Percentiles rank a stretch among this genome's conserved stretches.
phyloP scores from a whole-genome alignment of 2,797 vertebrate species.

The Fistularia tabacaria region DNA sequence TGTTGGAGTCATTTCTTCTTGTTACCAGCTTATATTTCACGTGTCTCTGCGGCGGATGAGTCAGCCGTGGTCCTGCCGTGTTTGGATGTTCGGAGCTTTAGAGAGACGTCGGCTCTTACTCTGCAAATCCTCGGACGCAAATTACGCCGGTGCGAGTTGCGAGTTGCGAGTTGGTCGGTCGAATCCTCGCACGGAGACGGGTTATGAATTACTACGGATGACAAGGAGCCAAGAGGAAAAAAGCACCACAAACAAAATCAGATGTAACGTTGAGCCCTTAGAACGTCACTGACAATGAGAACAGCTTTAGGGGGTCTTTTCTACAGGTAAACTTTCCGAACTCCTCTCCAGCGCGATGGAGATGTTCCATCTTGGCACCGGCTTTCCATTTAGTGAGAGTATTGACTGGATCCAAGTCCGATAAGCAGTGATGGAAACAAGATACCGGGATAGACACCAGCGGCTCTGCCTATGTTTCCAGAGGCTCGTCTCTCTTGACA shows the following conservation, averaged over 20 bases:
- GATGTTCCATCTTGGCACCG: too few species aligned
- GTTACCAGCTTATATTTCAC: constrained; percentile 37
- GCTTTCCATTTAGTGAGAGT: too few species aligned
- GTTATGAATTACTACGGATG: constrained; percentile 16
- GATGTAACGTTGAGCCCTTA: not conserved
- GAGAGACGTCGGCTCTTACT: constrained; percentile 34
- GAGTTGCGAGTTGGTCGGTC: constrained; percentile 15
- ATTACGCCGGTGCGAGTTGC: constrained; percentile 8
- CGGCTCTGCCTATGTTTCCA: too few species aligned
- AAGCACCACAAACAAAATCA: not conserved
- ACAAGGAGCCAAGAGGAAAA: constrained; percentile 43
- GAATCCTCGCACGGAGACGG: constrained; percentile 6
- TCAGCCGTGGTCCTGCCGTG: constrained; percentile 28
- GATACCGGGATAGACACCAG: too few species aligned
- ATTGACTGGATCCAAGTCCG: too few species aligned
- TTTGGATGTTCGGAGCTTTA: constrained; percentile 40
- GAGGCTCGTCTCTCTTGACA: too few species aligned
- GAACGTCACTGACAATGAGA: not conserved
- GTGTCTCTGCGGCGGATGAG: constrained; percentile 42
- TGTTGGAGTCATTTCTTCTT: constrained; percentile 45
- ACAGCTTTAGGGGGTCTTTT: too few species aligned
- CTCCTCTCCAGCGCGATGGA: too few species aligned
- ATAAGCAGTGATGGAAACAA: too few species aligned
- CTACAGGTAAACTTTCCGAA: too few species aligned
- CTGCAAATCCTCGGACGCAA: constrained; percentile 21